Conservation (phyloP, 2,888 invertebrate species). For the Epinotia bilunana region DNA sequence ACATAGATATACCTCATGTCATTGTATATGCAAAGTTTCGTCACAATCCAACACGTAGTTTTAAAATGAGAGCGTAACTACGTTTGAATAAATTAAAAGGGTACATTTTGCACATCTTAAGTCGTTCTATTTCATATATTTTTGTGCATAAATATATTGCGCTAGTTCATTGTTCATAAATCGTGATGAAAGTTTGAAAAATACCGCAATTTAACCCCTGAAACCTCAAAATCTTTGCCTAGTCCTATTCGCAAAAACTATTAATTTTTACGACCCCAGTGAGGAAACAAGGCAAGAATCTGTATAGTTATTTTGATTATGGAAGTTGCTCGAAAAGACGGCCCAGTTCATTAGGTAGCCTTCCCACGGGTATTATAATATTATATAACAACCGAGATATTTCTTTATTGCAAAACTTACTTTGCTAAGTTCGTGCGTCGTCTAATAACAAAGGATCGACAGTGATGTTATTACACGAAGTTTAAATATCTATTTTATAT, state of each 20-base stretch:
- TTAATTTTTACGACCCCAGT: not conserved
- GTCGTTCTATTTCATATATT: too few relatives aligned
- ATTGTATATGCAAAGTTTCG: too few relatives aligned
- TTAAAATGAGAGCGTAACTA: too few relatives aligned
- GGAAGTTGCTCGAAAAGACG: slow-evolving; percentile 22
- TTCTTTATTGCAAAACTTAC: slow-evolving; percentile 35
- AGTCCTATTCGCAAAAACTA: not conserved
- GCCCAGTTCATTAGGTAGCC: slow-evolving; percentile 18
- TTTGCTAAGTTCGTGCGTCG: not conserved
- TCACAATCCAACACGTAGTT: too few relatives aligned
- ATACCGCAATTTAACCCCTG: too few relatives aligned
- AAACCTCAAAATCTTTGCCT: not conserved
- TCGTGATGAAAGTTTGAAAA: not conserved
- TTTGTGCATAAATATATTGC: too few relatives aligned
- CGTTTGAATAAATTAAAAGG: too few relatives aligned
- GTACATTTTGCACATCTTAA: too few relatives aligned
- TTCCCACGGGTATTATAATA: slow-evolving; percentile 23
- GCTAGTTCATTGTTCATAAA: not conserved
- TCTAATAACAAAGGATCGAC: slow-evolving; percentile 1
- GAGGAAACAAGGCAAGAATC: slow-evolving; percentile 23
- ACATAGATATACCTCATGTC: too few relatives aligned
- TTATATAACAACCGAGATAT: slow-evolving; percentile 18
- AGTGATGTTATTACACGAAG: not conserved
- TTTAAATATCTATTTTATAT: not conserved
- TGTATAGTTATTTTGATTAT: slow-evolving; percentile 35